Evolutionary conservation across 2,797 vertebrate genomes (phyloP).

Genomic region (Pogonophryne albipinna): DNA sequence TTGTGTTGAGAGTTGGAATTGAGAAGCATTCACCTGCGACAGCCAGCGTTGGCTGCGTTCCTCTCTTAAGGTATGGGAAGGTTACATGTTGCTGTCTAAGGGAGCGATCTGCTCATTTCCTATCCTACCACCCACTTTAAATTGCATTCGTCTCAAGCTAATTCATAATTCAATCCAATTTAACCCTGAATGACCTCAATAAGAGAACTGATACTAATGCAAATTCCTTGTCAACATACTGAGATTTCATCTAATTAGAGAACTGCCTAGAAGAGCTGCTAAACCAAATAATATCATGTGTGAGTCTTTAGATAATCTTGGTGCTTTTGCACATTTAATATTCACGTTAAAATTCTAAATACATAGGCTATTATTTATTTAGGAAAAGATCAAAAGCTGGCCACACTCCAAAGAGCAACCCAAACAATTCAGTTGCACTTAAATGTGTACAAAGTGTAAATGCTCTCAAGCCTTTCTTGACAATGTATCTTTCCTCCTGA

Average conservation of each 20-base stretch:
- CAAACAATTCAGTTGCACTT: not conserved
- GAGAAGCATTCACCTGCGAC: not conserved
- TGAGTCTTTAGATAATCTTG: not conserved
- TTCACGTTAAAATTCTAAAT: constrained; percentile 20
- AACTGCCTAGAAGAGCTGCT: constrained; percentile 4
- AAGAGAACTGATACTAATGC: constrained; percentile 10
- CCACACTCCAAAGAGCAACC: not conserved
- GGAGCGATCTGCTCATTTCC: constrained; percentile 38
- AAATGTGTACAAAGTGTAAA: constrained; percentile 19
- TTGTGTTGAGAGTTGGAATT: constrained; percentile 5
- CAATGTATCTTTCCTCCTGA: constrained; percentile 17
- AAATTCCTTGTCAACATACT: constrained; percentile 20
- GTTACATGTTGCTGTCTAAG: constrained; percentile 20
- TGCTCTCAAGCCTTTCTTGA: constrained; percentile 16
- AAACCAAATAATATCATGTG: constrained; percentile 10
- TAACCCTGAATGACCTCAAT: constrained; percentile 35
- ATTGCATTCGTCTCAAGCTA: constrained; percentile 53
- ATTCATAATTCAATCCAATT: constrained; percentile 45
- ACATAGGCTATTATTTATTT: constrained; percentile 11
- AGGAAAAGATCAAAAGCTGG: not conserved
- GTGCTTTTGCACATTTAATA: constrained; percentile 1
- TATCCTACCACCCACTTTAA: constrained; percentile 35
- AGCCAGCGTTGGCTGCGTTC: not conserved
- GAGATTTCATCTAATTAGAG: constrained; percentile 12
- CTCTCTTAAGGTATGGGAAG: not conserved